Evolutionary conservation across 1,140 invertebrate species (phyloP).

Genomic region (Goniozus legneri): DNA sequence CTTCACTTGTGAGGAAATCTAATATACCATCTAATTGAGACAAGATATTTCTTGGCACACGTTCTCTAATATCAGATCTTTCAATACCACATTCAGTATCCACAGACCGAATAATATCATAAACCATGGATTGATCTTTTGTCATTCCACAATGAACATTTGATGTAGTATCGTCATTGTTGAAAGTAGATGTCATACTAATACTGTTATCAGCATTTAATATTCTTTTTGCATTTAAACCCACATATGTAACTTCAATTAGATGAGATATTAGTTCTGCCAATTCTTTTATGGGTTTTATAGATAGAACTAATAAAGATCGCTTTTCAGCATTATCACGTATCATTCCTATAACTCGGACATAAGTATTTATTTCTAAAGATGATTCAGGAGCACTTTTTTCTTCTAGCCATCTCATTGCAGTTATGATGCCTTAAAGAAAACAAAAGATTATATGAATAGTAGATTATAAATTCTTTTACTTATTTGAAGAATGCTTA

Average conservation of each 20-base stretch:
- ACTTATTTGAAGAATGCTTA: conserved; percentile 16
- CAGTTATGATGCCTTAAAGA: conserved; percentile 33
- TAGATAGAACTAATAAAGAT: conserved; percentile 33
- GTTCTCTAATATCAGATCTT: conserved; percentile 28
- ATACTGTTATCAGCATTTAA: neutral
- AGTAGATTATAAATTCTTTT: neutral
- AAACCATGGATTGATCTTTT: conserved; percentile 32
- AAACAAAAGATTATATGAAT: neutral
- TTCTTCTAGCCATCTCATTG: conserved; percentile 44
- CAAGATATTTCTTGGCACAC: conserved; percentile 25
- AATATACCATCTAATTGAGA: conserved; percentile 39
- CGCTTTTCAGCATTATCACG: conserved; percentile 29
- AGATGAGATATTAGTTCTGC: conserved; percentile 35
- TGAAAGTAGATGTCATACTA: neutral
- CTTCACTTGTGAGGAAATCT: conserved; percentile 45
- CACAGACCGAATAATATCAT: conserved; percentile 35
- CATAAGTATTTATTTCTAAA: conserved; percentile 30
- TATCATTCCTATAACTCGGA: conserved; percentile 30
- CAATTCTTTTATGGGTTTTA: conserved; percentile 29
- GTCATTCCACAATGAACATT: conserved; percentile 19
- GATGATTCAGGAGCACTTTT: conserved; percentile 13
- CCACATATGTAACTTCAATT: conserved; percentile 13
- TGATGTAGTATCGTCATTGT: conserved; percentile 1
- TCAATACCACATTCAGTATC: conserved; percentile 41
- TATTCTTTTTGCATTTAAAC: conserved; percentile 13